phyloP scores from a whole-genome alignment of 2,888 invertebrate genomes.

The Dicranocentrus wangi region DNA sequence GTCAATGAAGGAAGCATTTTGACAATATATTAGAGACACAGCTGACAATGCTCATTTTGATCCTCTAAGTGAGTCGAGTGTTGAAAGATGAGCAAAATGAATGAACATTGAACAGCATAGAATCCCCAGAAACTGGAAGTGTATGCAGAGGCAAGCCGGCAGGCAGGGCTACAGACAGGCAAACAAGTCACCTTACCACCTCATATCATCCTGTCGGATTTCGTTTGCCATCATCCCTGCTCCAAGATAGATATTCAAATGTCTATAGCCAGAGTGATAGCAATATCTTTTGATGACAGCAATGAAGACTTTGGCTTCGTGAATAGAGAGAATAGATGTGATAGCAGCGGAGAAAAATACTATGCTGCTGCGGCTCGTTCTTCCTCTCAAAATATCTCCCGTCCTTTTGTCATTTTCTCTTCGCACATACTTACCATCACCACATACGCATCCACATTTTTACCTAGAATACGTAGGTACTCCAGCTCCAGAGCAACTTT shows the following conservation, averaged over 20 bases:
- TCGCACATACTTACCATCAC: background rate
- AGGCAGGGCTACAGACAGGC: conserved; percentile 12
- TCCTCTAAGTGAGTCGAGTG: conserved; percentile 1
- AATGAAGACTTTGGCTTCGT: conserved; percentile 14
- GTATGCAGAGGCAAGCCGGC: conserved; percentile 13
- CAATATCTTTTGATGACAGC: conserved; percentile 33
- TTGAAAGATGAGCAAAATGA: conserved; percentile 32
- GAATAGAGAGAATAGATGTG: too few relatives aligned
- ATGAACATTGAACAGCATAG: conserved; percentile 26
- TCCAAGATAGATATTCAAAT: conserved; percentile 38
- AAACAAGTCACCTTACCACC: conserved; percentile 38
- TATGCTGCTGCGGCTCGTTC: too few relatives aligned
- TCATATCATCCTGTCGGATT: conserved; percentile 49
- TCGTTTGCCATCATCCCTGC: conserved; percentile 31
- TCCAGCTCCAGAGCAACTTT: too few relatives aligned
- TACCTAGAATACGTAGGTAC: too few relatives aligned
- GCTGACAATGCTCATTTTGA: conserved; percentile 49
- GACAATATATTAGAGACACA: conserved; percentile 52
- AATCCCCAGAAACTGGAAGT: background rate
- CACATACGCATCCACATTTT: background rate
- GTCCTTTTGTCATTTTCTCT: background rate
- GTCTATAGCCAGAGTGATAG: conserved; percentile 24
- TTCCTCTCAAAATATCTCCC: background rate
- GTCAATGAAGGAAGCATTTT: conserved; percentile 53
- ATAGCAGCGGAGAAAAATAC: too few relatives aligned